A percentile compares a stretch with the other conserved stretches of the same genome.
Conservation (phyloP, 2,888 invertebrate genomes). For the Rosalia funebris region DNA sequence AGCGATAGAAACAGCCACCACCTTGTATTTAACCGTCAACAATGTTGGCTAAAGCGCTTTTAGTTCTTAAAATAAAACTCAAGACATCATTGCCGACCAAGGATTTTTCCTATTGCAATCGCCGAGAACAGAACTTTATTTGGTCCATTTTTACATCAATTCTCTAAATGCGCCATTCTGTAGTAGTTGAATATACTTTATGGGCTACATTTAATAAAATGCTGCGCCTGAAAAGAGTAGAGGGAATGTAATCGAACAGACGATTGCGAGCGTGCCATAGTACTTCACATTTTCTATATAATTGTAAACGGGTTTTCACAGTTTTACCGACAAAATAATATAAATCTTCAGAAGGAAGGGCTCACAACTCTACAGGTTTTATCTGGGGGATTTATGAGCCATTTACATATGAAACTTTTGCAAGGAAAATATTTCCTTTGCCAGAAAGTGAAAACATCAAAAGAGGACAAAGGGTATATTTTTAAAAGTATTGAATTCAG, state of each 20-base stretch:
- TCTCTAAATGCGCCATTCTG: slow-evolving; percentile 16
- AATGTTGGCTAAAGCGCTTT: slow-evolving; percentile 8
- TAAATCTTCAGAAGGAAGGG: no score
- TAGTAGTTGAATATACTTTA: slow-evolving; percentile 24
- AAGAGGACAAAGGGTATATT: no score
- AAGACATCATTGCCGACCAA: slow-evolving; percentile 24
- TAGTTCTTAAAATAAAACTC: slow-evolving; percentile 25
- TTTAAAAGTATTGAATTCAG: no score
- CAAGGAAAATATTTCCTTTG: no score
- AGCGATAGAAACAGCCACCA: slow-evolving; percentile 15
- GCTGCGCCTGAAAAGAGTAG: neutral
- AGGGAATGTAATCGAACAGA: neutral
- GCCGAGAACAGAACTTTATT: slow-evolving; percentile 13
- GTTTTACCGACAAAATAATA: no score
- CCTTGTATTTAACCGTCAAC: slow-evolving; percentile 20
- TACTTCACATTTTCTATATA: no score
- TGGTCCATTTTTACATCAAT: slow-evolving; percentile 22
- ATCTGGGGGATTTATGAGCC: no score
- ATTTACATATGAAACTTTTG: no score
- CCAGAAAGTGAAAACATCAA: no score
- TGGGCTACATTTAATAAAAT: slow-evolving; percentile 22
- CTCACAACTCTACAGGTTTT: no score
- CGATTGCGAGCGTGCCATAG: no score
- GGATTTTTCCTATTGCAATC: slow-evolving; percentile 22
- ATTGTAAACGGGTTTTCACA: no score